Base-by-base conservation (phyloP, 1,140 invertebrate species). In the Heterodera carotae region DNA sequence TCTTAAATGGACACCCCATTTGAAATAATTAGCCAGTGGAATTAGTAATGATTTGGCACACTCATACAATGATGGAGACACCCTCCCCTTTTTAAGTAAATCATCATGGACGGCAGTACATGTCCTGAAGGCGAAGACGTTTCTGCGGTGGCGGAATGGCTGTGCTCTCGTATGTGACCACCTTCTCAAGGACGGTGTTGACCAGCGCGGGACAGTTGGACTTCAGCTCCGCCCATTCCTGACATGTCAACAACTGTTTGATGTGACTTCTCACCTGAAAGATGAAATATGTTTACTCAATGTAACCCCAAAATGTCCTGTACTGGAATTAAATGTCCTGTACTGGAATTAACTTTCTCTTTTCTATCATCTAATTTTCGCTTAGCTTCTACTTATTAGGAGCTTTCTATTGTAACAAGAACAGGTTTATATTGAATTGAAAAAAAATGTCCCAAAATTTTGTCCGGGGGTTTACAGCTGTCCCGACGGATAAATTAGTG, bases 131-230 rank as follows among this genome's bases (percentile, higher is more conserved):
- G 29, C 78, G 79, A 71, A 79, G 68, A 31, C 78, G 78, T 33
- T 79, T 79, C 34, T 79, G 78, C 22, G 78, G 78, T 27, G 78
- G 78, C 34, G 80, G 78, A 64, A 74, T 74, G 27, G 59, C 72
- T 12, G 60, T 69, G 56, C 62, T 79, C 36, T 79, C 64, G 33
- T 68, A 73, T 8, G 70, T 79, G 22, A 77, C 29, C 22, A 82
- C 81, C 78, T 82, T 82, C 48, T 82, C 81, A n/a, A 82, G 80
- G 18, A 82, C 68, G 12, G 33, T 10, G 62, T 82, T 84, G 27
- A 84, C 73, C 43, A 82, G 64, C 66, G 53, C 27, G 27, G 78
- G 79, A 70, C 83, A 83, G 22, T 27, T 60, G 53, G 53, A 39
- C 56, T 83, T 84, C 39, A 82, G 53, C 15, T 84, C 82, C 31